Evolutionary conservation across 1,140 invertebrate species (phyloP).

Genomic region (Drosophila biarmipes): DNA sequence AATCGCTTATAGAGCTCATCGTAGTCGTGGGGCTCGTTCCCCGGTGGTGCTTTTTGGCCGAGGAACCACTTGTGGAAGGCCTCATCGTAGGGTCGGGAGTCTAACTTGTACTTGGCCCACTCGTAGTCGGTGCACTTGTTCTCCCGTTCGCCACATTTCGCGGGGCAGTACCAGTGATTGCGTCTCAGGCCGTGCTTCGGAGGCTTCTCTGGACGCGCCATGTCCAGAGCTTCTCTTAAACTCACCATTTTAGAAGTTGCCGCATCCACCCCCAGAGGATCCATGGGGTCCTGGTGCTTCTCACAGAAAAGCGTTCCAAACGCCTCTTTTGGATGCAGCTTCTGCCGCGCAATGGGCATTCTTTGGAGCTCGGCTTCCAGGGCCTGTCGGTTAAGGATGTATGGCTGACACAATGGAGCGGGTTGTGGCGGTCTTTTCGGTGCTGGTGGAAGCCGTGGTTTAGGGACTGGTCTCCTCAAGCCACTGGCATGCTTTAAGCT

Average conservation of each 20-base stretch:
- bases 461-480: not conserved
- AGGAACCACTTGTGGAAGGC: constrained; percentile 16
- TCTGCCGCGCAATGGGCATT: constrained; percentile 35
- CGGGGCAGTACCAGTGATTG: constrained; percentile 24
- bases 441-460: no score
- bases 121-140: constrained; percentile 50
- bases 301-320: constrained; percentile 19
- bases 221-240: not conserved
- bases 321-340: constrained; percentile 21
- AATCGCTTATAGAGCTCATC: constrained; percentile 52
- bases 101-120: constrained; percentile 50
- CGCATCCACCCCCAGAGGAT: constrained; percentile 2
- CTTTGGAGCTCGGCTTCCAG: constrained; percentile 15
- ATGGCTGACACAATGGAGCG: not conserved
- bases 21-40: constrained; percentile 40
- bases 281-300: not conserved
- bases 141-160: constrained; percentile 4
- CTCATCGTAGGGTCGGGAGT: constrained; percentile 20
- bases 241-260: not conserved
- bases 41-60: not conserved
- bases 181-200: constrained; percentile 4
- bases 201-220: not conserved
- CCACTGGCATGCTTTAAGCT: constrained; percentile 17
- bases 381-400: constrained; percentile 39
- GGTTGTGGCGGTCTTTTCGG: constrained; percentile 5